A percentile compares a stretch with the other conserved stretches of the same genome.
Evolutionary conservation across 2,888 invertebrate genomes (phyloP).

Genomic region (Ganaspis brasiliensis): DNA sequence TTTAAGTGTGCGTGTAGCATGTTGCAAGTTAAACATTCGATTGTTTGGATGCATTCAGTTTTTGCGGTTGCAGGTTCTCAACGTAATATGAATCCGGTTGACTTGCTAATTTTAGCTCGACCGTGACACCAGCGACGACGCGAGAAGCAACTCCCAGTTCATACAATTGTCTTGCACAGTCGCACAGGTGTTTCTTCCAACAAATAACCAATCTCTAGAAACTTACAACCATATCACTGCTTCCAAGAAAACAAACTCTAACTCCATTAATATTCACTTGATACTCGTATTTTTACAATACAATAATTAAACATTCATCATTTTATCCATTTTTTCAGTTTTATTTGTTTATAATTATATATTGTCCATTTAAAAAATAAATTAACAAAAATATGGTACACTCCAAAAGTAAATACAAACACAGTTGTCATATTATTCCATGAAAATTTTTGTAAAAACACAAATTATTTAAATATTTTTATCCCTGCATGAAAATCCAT

Average conservation of each 20-base stretch:
- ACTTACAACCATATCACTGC: not conserved
- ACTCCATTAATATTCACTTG: not conserved
- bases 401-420: too few relatives aligned
- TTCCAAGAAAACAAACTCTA: not conserved
- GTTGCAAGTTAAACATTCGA: conserved; percentile 21
- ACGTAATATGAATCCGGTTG: conserved; percentile 73
- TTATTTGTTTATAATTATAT: too few relatives aligned
- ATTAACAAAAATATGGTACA: too few relatives aligned
- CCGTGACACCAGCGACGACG: conserved; percentile 77
- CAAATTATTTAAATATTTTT: too few relatives aligned
- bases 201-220: conserved; percentile 6
- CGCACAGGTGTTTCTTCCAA: conserved; percentile 59
- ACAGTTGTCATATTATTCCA: too few relatives aligned
- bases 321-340: too few relatives aligned
- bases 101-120: conserved; percentile 80
- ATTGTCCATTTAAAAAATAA: too few relatives aligned
- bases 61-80: conserved; percentile 52
- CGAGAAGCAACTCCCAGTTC: conserved; percentile 63
- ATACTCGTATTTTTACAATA: too few relatives aligned
- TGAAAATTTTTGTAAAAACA: too few relatives aligned
- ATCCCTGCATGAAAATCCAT: too few relatives aligned
- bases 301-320: not conserved
- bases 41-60: conserved; percentile 53
- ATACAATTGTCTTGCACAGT: conserved; percentile 70
- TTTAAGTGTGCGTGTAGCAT: not conserved